Evolutionary conservation across 2,888 invertebrate species (phyloP).

Genomic region (Papilio elwesi): DNA sequence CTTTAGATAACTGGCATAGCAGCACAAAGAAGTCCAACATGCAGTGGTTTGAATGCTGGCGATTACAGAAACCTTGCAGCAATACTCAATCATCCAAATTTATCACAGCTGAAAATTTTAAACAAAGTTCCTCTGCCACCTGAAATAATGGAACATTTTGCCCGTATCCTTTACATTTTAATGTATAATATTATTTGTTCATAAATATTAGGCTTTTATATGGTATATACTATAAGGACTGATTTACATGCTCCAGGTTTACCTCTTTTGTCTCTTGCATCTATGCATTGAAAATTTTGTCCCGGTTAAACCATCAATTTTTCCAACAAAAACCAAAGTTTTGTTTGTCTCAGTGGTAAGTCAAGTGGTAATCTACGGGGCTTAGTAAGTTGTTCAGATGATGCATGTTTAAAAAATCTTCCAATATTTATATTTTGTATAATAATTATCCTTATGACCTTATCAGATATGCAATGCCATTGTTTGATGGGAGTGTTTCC

Average conservation of each 20-base stretch:
- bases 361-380: no score
- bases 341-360: no score
- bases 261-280: no score
- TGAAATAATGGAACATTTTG: conserved; percentile 97
- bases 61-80: conserved; percentile 94
- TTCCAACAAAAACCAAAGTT: no score
- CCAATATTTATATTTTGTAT: neutral
- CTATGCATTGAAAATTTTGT: no score
- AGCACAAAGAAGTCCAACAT: conserved; percentile 89
- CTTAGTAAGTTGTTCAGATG: no score
- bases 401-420: conserved; percentile 31
- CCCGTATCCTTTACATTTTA: conserved; percentile 89
- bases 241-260: no score
- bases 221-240: neutral
- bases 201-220: neutral
- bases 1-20: conserved; percentile 86
- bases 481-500: conserved; percentile 99
- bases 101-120: conserved; percentile 91
- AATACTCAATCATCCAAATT: conserved; percentile 87
- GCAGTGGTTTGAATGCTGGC: conserved; percentile 94
- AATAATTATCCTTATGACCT: conserved; percentile 50
- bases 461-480: conserved; percentile 95
- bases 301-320: no score
- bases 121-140: conserved; percentile 95
- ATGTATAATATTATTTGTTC: neutral